Base-by-base conservation (phyloP, 2,113 vertebrate genomes). In the Vireo altiloquus region DNA sequence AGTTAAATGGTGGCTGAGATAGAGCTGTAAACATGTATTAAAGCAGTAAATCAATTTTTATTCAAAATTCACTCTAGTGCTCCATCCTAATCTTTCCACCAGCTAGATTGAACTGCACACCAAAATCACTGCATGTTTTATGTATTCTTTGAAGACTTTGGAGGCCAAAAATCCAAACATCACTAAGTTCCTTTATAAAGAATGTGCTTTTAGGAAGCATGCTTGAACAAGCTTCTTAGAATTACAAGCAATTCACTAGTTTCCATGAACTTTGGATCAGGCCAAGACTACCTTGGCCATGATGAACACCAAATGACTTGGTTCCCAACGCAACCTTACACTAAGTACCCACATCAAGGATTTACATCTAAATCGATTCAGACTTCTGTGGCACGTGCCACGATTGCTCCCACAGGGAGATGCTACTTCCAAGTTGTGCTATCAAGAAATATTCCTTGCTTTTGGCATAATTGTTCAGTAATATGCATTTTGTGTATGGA, bases 401-500 rank as follows among this genome's bases (percentile, higher is more conserved):
- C 21, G 37, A 96, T 47, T 46, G 56, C 40, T 95, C 86, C 86
- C 92, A 68, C 31, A 91, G 79, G 96, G 97, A 95, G 90, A 72
- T 4, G 24, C 87, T 89, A 54, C 71, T 90, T 97, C 92, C 91
- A 95, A 93, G 94, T 52, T 71, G 76, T 15, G 33, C 90, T 94
- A 89, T 82, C 84, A 93, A 95, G 94, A 83, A 91, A 70, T 44
- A 63, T 71, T 96, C 89, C 70, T 27, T 84, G 87, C 65, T 87
- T 97, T 90, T 93, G 61, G 90, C 82, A 75, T 97, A 97, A 98
- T 91, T 95, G 90, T 97, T 98, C 97, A 96, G 93, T 74, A 87
- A 71, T 69, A 87, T 56, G 63, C 82, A 95, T 94, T 97, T 94
- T 77, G 46, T 90, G 39, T 87, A 89, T 65, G 42, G 93, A 72